Base-by-base conservation (phyloP, 2,113 vertebrate genomes). In the Ibidorhyncha struthersii region DNA sequence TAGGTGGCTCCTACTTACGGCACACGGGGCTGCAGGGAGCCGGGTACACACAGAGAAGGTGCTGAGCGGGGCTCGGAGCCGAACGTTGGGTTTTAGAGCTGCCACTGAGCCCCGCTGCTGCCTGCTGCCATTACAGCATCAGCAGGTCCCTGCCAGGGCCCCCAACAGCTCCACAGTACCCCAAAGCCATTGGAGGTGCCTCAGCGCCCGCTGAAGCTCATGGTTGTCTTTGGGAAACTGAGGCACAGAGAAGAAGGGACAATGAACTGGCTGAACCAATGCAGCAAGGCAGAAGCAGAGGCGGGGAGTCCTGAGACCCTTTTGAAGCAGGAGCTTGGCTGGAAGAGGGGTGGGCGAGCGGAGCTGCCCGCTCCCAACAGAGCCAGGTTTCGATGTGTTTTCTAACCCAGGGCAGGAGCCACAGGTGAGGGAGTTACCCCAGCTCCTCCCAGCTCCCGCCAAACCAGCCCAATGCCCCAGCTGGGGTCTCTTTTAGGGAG, bases 201-300 rank as follows among this genome's bases (percentile, higher is more conserved):
- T 65, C 63, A 25, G 10, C 5, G 3, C 53, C 59, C 3, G 0
- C 40, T 50, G 22, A 63, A 55, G 34, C 49, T 89, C 71, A 34
- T 1, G 27, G 21, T 4, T 88, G 38, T 27, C 82, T 82, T 58
- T 61, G 45, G 63, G 50, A 89, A 90, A 86, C 63, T 66, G 86
- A 92, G 77, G 38, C 77, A 81, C 5, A 0, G 50, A 88, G 38
- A 29, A 92, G 38, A 30, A 53, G 40, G 34, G 43, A 36, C 38
- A 49, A 61, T 4, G 53, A 72, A 29, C 53, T n/a, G 0, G 0
- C 55, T 74, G 36, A 76, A 49, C 2, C 0, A 0, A 43, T 26
- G 36, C 50, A 82, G 89, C 59, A 86, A 82, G 38, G 59, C 72
- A 94, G 69, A 89, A 86, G 83, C 80, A 84, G 77, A 82, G 70